These are phyloP conservation scores for Picathartes gymnocephalus DNA, from an alignment of 2,113 vertebrate species.

Conservation along the genomic window DNA sequence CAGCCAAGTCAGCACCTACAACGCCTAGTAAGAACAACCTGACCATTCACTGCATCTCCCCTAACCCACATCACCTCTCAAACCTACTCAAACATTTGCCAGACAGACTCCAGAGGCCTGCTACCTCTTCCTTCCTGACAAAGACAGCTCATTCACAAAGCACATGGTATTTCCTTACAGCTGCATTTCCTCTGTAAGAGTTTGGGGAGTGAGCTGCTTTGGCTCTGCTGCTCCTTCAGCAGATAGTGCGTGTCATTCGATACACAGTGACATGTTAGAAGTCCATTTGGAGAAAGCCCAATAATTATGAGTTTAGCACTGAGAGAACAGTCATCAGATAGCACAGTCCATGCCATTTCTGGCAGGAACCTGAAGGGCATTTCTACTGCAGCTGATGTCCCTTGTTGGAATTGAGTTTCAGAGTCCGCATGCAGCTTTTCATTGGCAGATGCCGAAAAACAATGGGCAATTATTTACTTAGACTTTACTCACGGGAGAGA, in stretches of 20 bases:
- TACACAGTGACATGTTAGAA: not conserved
- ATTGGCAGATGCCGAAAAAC: not conserved
- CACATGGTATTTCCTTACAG: not conserved
- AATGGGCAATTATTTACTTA: not conserved
- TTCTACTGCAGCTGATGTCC: not conserved
- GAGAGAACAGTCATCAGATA: not conserved
- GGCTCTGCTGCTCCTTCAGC: not conserved
- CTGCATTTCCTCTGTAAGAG: not conserved
- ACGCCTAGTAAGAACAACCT: not conserved
- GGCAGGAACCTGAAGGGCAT: not conserved
- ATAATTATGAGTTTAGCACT: slow-evolving; percentile 5
- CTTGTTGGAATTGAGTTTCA: slow-evolving; percentile 1
- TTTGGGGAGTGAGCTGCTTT: not conserved
- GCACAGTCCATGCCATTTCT: not conserved
- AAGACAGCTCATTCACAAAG: not conserved
- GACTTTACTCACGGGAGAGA: not conserved
- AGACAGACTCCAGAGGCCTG: not conserved
- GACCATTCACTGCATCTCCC: not conserved
- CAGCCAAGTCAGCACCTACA: not conserved
- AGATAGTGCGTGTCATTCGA: not conserved
- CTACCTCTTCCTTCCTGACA: not conserved
- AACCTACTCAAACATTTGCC: not conserved
- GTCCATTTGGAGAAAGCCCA: not conserved
- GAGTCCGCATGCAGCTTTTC: not conserved
- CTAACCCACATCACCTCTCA: not conserved